A percentile compares a stretch with the other conserved stretches of the same genome.
Evolutionary conservation across 2,113 vertebrate species (phyloP).

Genomic region (Odobenus rosmarus): DNA sequence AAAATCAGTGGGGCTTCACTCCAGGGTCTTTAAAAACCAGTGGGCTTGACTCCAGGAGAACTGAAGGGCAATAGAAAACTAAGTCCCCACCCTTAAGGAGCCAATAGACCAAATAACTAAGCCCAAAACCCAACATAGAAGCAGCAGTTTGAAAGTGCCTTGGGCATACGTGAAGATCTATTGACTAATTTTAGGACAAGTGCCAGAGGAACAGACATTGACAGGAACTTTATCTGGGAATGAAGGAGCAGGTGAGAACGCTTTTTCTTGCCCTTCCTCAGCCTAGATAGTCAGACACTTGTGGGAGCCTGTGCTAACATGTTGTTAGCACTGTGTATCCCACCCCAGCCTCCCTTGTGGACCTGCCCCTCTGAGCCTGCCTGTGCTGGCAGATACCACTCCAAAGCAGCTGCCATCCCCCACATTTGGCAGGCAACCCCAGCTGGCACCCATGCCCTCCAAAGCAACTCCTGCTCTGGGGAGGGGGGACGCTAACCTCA

Average conservation of each 20-base stretch:
- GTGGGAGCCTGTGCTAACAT: background rate
- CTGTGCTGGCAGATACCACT: background rate
- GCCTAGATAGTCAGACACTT: background rate
- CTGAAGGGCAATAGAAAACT: background rate
- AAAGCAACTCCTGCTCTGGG: background rate
- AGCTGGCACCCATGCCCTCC: background rate
- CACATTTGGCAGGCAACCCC: background rate
- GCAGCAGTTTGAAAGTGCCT: background rate
- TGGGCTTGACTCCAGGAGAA: background rate
- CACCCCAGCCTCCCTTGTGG: background rate
- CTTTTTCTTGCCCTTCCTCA: background rate
- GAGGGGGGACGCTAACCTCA: background rate
- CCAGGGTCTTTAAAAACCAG: background rate
- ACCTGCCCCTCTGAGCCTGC: background rate
- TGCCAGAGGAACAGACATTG: background rate
- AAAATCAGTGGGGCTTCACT: background rate
- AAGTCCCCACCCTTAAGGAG: background rate
- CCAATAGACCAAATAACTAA: background rate
- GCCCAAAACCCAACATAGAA: background rate
- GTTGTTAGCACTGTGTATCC: background rate
- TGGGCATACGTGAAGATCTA: background rate
- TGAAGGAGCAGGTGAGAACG: background rate
- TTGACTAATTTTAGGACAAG: background rate
- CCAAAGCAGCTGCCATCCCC: background rate
- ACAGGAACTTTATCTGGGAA: background rate